These are phyloP conservation scores for Lithophane leautieri DNA, from an alignment of 2,888 invertebrate species.

Conservation along the genomic window DNA sequence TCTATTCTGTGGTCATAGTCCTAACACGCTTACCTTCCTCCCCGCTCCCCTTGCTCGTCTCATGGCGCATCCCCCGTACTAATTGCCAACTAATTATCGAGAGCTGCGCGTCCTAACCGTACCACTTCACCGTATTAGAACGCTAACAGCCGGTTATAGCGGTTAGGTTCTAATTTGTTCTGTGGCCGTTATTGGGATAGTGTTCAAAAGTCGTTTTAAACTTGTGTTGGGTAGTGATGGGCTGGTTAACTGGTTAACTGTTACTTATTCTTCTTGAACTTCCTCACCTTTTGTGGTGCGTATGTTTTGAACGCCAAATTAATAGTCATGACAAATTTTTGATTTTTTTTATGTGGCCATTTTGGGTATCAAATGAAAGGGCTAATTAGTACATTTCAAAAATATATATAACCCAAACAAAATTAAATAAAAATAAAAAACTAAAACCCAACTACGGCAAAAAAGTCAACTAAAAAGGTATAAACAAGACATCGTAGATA, in stretches of 20 bases:
- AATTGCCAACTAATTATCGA: conserved; percentile 65
- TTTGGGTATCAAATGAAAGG: no score
- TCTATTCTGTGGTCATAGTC: background rate
- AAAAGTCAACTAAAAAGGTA: no score
- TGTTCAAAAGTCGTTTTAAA: conserved; percentile 21
- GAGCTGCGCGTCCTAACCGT: conserved; percentile 47
- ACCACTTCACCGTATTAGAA: conserved; percentile 48
- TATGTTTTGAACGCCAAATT: background rate
- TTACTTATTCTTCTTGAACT: background rate
- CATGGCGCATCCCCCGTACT: conserved; percentile 39
- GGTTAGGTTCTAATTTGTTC: conserved; percentile 33
- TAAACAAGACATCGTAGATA: no score
- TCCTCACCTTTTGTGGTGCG: background rate
- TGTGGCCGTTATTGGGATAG: conserved; percentile 18
- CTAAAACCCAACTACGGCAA: no score
- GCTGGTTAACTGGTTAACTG: background rate
- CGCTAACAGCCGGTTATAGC: conserved; percentile 39
- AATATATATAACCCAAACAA: no score
- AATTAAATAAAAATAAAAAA: no score
- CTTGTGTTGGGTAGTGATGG: background rate
- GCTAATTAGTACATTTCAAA: no score
- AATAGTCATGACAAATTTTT: background rate
- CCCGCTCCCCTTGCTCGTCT: conserved; percentile 14
- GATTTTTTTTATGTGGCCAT: no score
- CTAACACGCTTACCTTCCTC: conserved; percentile 39